phyloP scores from a whole-genome alignment of 2,113 vertebrate genomes.

The Silurus glanis region DNA sequence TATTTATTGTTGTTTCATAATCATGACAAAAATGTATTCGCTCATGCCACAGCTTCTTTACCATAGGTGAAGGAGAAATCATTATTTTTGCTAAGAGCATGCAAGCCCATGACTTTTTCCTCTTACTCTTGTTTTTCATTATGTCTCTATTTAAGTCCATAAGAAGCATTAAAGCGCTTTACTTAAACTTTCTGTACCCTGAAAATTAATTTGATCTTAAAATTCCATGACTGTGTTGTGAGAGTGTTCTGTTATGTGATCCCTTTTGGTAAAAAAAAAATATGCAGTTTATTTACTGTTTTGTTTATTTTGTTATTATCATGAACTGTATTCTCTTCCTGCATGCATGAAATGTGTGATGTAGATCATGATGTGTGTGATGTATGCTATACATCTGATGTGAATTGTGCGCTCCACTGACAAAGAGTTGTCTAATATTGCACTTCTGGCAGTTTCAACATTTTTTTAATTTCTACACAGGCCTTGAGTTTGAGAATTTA shows the following conservation, averaged over 20 bases:
- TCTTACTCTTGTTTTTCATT: not conserved
- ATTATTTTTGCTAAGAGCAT: not conserved
- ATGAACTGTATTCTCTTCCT: too few species aligned
- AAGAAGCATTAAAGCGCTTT: not conserved
- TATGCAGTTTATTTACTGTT: not conserved
- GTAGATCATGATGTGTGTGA: not conserved
- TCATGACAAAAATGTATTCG: not conserved
- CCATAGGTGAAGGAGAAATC: not conserved
- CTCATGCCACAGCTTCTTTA: not conserved
- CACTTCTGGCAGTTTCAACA: not conserved
- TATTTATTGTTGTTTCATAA: not conserved
- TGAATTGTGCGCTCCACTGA: not conserved
- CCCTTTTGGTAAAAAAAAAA: not conserved
- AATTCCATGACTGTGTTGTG: not conserved
- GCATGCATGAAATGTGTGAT: not conserved
- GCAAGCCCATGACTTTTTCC: not conserved
- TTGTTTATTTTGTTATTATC: not conserved
- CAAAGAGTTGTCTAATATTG: not conserved
- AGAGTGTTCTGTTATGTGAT: not conserved
- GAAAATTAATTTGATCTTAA: not conserved
- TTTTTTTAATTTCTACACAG: not conserved
- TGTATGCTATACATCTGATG: not conserved
- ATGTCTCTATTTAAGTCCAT: not conserved
- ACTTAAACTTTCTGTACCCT: not conserved
- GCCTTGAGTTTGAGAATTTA: not conserved